Conservation (phyloP, 2,888 invertebrate species). For the Pristionchus exspectatus region DNA sequence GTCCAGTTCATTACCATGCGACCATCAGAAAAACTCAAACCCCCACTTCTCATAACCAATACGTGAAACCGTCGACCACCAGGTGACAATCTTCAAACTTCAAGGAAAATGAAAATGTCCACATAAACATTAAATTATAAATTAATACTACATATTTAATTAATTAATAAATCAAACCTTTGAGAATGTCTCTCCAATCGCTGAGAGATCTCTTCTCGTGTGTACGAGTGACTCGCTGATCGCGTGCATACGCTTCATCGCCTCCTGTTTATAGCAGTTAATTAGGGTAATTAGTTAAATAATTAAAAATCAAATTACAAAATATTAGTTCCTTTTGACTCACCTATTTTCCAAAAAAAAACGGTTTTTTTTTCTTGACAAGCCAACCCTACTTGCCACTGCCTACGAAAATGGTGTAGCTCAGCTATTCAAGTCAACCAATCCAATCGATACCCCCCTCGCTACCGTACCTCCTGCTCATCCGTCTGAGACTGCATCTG, state of each 20-base stretch:
- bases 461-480: constrained; percentile 46
- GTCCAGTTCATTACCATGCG: not conserved
- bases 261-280: constrained; percentile 82
- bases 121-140: no score
- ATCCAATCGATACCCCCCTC: not conserved
- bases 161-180: constrained; percentile 74
- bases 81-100: not conserved
- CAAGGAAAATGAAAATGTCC: no score
- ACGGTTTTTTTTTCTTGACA: no score
- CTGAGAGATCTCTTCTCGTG: constrained; percentile 89
- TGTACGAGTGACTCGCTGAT: constrained; percentile 91
- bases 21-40: not conserved
- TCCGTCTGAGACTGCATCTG: constrained; percentile 89
- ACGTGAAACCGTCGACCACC: not conserved
- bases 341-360: no score
- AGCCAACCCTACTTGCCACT: not conserved
- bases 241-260: constrained; percentile 86
- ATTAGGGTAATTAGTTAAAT: not conserved
- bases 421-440: no score
- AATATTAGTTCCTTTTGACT: not conserved
- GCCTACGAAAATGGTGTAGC: not conserved
- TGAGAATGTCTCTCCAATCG: constrained; percentile 89
- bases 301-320: not conserved
- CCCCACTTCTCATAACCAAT: not conserved
- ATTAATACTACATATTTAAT: not conserved